Conservation (phyloP, 53 echinoderm and acorn worm genomes). For the Henricia sp. region DNA sequence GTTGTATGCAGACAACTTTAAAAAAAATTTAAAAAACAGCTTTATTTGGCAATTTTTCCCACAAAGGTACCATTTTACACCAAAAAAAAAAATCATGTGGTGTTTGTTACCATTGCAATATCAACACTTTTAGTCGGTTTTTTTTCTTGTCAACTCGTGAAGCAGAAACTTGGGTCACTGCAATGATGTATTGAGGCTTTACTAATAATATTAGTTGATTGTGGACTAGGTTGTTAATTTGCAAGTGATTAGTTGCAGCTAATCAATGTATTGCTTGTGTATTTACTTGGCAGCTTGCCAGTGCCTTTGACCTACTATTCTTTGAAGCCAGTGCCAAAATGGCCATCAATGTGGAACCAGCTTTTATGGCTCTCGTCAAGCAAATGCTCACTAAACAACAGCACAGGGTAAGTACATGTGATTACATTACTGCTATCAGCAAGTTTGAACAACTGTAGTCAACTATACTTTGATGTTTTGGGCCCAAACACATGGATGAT, state of each 20-base stretch:
- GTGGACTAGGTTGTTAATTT: too few relatives aligned
- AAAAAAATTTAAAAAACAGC: too few relatives aligned
- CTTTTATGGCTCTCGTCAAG: slow-evolving; percentile 67
- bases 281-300: slow-evolving; percentile 59
- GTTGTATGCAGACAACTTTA: too few relatives aligned
- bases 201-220: not conserved
- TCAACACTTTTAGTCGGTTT: too few relatives aligned
- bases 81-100: too few relatives aligned
- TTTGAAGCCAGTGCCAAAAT: slow-evolving; percentile 77
- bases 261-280: not conserved
- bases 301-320: slow-evolving; percentile 72
- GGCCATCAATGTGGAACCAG: slow-evolving; percentile 68
- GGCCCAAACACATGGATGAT: not conserved
- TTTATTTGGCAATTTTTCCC: too few relatives aligned
- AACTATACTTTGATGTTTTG: not conserved
- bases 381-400: slow-evolving; percentile 73
- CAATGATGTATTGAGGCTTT: not conserved
- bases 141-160: too few relatives aligned
- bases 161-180: too few relatives aligned
- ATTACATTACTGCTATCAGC: not conserved
- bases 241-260: not conserved
- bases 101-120: too few relatives aligned
- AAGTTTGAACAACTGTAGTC: not conserved
- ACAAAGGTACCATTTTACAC: too few relatives aligned
- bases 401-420: slow-evolving; percentile 55